These are phyloP conservation scores for Halcyon badia DNA, from an alignment of 2,797 vertebrate species.

Conservation along the genomic window DNA sequence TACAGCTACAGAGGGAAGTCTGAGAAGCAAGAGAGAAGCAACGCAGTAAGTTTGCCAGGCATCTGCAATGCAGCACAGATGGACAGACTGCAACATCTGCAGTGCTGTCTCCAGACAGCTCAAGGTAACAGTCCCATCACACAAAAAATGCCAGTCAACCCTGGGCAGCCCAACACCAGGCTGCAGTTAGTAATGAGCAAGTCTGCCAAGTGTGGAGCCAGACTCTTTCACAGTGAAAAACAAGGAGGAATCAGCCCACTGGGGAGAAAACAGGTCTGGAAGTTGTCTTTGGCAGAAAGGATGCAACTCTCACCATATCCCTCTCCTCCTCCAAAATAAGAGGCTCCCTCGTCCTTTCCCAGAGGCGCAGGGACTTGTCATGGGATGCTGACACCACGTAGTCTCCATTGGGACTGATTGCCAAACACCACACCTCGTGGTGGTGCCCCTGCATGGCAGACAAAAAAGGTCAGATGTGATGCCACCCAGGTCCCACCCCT, in stretches of 20 bases:
- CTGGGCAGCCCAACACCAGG: not conserved
- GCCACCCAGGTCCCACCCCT: not conserved
- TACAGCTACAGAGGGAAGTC: not conserved
- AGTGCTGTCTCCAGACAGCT: not conserved
- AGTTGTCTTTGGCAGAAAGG: not conserved
- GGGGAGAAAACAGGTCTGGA: not conserved
- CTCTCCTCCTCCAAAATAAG: conserved; percentile 95
- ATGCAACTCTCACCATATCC: conserved; percentile 88
- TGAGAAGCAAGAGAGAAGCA: not conserved
- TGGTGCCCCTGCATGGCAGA: conserved; percentile 89
- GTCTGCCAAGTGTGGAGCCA: not conserved
- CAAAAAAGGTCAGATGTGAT: not conserved
- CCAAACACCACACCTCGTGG: conserved; percentile 93
- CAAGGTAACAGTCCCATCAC: not conserved
- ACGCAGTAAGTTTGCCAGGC: not conserved
- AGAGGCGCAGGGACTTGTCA: conserved; percentile 95
- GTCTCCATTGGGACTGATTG: conserved; percentile 94
- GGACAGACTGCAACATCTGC: not conserved
- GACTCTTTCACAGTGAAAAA: not conserved
- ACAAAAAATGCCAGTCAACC: not conserved
- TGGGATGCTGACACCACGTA: conserved; percentile 93
- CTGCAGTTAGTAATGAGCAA: not conserved
- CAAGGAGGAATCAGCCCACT: not conserved
- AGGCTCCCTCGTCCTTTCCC: conserved; percentile 95
- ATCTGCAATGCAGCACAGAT: not conserved